phyloP scores from a whole-genome alignment of 2,797 vertebrate species.

The Erethizon dorsatum region DNA sequence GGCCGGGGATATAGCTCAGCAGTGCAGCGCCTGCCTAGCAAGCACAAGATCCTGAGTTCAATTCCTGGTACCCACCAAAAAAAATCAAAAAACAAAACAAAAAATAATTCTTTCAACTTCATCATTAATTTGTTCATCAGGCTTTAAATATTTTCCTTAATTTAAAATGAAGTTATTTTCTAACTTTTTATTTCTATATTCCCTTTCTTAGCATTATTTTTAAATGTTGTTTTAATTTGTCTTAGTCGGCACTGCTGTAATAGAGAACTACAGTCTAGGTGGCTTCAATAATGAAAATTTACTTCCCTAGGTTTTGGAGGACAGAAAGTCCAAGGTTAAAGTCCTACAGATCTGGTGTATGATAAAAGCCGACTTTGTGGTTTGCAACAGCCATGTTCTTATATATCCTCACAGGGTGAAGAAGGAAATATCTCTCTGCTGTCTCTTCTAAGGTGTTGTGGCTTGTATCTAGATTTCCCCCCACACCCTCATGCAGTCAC shows the following conservation, averaged over 20 bases:
- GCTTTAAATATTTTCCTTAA: conserved; percentile 1
- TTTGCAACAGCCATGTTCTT: neutral
- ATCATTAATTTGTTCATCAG: neutral
- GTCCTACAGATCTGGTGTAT: too few species aligned
- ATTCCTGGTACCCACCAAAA: too few species aligned
- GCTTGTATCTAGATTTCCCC: too few species aligned
- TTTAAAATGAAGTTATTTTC: neutral
- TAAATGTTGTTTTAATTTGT: neutral
- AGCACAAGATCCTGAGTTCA: too few species aligned
- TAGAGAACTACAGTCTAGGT: neutral
- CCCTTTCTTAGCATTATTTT: neutral
- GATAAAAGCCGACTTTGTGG: neutral
- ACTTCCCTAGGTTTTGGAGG: neutral
- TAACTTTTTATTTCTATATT: neutral
- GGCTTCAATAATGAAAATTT: neutral
- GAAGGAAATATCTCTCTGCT: neutral
- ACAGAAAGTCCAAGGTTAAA: neutral
- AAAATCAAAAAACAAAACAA: too few species aligned
- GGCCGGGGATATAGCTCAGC: too few species aligned
- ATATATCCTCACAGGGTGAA: neutral
- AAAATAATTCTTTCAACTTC: neutral
- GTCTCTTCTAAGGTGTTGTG: neutral
- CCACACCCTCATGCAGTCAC: neutral
- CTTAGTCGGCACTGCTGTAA: neutral
- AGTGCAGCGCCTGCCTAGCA: too few species aligned